Evolutionary conservation across 2,797 vertebrate genomes (phyloP), one percentile per base, ranked within the genome.

Genomic region (Notolepis coatsorum): DNA sequence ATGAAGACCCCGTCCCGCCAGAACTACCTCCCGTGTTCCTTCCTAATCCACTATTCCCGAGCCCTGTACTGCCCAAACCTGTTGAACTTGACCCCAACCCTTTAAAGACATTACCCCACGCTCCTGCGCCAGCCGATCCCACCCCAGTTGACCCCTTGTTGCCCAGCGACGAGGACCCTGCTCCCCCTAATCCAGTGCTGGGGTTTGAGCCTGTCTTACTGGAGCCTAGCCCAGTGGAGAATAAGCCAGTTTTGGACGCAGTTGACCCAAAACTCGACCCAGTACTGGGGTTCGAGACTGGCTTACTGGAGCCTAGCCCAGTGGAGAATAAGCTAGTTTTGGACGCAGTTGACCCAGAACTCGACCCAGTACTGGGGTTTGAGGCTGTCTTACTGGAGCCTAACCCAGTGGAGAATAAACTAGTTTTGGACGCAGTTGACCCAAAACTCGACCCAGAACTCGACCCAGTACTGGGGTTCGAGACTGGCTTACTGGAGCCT

Each of bases 151-250:
- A 25, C 23, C 43, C 51, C 15, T 18, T 52, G 50, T 17, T 52
- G 24, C 59, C 49, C 9, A 17, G 28, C 18, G 48, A 47, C n/a
- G 7, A 20, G 31, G 41, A 9, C 35, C 35, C 84, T 30, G 4
- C 30, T 76, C 87, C n/a, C n/a, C n/a, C n/a, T n/a, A n/a, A n/a
- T n/a, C 62, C 84, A 15, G 5, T 33, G 21, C 13, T 35, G 45
- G 2, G 9, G 24, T n/a, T 27, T 18, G 4, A 15, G n/a, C 71
- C 71, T 25, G 75, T 41, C 42, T 35, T 81, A 56, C 60, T 77
- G 52, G 1, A 64, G 25, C 57, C 37, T 48, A 30, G n/a, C 35
- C 18, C 39, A 4, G 64, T 48, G 43, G 2, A 18, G 30, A 0
- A 2, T 7, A 65, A 30, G 5, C 42, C 45, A 21, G n/a, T 61